phyloP scores from a whole-genome alignment of 1,140 invertebrate genomes.

The Episyrphus balteatus region DNA sequence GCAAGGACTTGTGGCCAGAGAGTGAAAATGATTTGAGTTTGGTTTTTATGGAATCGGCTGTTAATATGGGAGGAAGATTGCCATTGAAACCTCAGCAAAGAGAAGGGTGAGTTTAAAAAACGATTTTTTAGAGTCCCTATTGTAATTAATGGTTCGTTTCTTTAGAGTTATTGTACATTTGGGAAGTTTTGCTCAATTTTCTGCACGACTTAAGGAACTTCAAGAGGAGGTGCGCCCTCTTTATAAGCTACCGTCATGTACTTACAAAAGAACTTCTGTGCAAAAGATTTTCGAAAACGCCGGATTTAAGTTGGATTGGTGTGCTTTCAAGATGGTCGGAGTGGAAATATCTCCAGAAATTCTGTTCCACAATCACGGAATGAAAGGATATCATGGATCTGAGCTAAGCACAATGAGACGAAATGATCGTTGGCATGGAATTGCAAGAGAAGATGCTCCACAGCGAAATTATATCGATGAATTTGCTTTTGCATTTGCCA shows the following conservation, averaged over 20 bases:
- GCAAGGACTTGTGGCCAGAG: constrained; percentile 47
- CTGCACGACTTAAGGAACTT: constrained; percentile 56
- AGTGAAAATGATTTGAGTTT: constrained; percentile 60
- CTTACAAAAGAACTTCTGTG: constrained; percentile 74
- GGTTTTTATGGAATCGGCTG: constrained; percentile 70
- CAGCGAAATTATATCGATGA: constrained; percentile 58
- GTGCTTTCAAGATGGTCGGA: constrained; percentile 65
- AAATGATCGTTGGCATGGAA: constrained; percentile 21
- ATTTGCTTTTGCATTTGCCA: constrained; percentile 56
- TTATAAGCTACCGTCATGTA: constrained; percentile 61
- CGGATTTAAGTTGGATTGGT: constrained; percentile 77
- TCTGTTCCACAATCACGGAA: constrained; percentile 23
- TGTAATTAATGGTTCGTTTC: constrained; percentile 8
- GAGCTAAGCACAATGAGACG: constrained; percentile 9
- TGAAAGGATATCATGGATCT: constrained; percentile 7
- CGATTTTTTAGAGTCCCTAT: not conserved
- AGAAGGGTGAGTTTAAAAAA: constrained; percentile 57
- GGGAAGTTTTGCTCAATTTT: constrained; percentile 64
- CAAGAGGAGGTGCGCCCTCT: constrained; percentile 73
- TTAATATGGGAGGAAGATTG: constrained; percentile 68
- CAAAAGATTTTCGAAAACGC: constrained; percentile 70
- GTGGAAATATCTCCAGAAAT: constrained; percentile 21
- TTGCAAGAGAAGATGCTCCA: constrained; percentile 48
- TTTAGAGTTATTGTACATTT: constrained; percentile 67
- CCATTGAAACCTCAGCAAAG: constrained; percentile 70